A percentile compares a stretch with the other conserved stretches of the same genome.
Evolutionary conservation across 2,888 invertebrate species (phyloP).

Genomic region (Notocelia uddmanniana): DNA sequence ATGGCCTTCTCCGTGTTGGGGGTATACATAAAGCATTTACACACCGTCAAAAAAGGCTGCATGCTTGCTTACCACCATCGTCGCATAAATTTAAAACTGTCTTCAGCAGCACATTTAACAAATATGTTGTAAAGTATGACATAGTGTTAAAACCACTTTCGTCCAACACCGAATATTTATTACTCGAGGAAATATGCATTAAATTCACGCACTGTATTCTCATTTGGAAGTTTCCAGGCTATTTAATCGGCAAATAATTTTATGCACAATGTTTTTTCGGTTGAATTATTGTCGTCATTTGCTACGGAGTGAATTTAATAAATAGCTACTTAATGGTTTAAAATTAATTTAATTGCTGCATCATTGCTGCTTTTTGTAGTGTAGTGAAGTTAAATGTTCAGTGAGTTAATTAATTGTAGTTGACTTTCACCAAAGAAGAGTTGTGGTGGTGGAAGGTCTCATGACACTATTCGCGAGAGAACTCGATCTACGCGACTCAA

Average conservation of each 20-base stretch:
- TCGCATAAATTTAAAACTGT: too few relatives aligned
- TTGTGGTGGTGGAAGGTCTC: too few relatives aligned
- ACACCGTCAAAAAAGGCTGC: too few relatives aligned
- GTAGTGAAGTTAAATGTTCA: not conserved
- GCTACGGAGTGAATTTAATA: slow-evolving; percentile 4
- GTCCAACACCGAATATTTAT: not conserved
- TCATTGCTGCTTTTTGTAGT: not conserved
- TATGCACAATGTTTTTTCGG: not conserved
- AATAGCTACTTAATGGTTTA: slow-evolving; percentile 1
- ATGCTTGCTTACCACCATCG: too few relatives aligned
- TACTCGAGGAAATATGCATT: not conserved
- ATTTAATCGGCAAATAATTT: not conserved
- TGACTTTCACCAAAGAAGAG: not conserved
- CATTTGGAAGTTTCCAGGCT: not conserved
- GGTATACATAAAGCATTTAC: too few relatives aligned
- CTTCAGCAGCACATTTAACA: not conserved
- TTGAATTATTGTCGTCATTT: slow-evolving; percentile 1
- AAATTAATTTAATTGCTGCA: not conserved
- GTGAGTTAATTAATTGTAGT: not conserved
- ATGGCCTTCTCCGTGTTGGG: too few relatives aligned
- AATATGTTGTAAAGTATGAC: not conserved
- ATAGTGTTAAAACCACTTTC: not conserved
- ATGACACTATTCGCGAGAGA: too few relatives aligned
- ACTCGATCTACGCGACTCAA: too few relatives aligned
- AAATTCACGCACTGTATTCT: not conserved